A percentile compares a stretch with the other conserved stretches of the same genome.
Evolutionary conservation across 2,888 invertebrate genomes (phyloP).

Genomic region (Meiosimyza platycephala): DNA sequence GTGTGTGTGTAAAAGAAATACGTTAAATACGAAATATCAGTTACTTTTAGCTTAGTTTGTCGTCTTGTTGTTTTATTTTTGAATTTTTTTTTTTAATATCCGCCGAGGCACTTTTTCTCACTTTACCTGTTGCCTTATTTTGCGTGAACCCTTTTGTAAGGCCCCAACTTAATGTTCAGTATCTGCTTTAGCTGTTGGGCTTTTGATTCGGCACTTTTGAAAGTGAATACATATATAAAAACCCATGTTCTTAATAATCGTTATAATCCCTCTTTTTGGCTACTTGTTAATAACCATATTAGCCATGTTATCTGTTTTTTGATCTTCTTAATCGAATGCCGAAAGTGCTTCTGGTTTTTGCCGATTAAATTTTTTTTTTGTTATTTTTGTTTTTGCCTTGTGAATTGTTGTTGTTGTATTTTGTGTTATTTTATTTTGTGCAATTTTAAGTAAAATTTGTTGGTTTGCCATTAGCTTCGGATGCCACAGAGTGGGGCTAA

Average conservation of each 20-base stretch:
- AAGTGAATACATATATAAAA: slow-evolving; percentile 17
- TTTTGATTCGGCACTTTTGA: slow-evolving; percentile 21
- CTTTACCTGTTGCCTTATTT: neutral
- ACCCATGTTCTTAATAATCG: slow-evolving; percentile 31
- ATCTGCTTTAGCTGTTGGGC: neutral
- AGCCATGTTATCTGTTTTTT: slow-evolving; percentile 53
- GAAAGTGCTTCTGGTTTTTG: slow-evolving; percentile 64
- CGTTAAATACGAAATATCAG: slow-evolving; percentile 7
- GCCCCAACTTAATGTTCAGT: neutral
- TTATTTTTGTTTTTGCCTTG: neutral
- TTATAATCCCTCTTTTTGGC: slow-evolving; percentile 44
- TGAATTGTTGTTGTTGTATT: neutral
- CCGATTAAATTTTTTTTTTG: slow-evolving; percentile 21
- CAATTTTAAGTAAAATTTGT: no score
- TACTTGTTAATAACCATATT: slow-evolving; percentile 63
- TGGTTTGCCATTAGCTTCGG: no score
- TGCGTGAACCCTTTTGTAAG: neutral
- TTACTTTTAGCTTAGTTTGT: neutral
- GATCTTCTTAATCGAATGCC: slow-evolving; percentile 65
- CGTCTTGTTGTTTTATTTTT: neutral
- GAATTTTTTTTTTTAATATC: neutral
- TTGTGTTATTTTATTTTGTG: neutral
- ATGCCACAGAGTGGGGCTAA: no score
- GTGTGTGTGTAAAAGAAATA: neutral
- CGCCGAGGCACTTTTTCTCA: neutral